Percentiles rank a stretch among this genome's conserved stretches.
Evolutionary conservation across 2,888 invertebrate species (phyloP).

Genomic region (Stratiomys singularior): DNA sequence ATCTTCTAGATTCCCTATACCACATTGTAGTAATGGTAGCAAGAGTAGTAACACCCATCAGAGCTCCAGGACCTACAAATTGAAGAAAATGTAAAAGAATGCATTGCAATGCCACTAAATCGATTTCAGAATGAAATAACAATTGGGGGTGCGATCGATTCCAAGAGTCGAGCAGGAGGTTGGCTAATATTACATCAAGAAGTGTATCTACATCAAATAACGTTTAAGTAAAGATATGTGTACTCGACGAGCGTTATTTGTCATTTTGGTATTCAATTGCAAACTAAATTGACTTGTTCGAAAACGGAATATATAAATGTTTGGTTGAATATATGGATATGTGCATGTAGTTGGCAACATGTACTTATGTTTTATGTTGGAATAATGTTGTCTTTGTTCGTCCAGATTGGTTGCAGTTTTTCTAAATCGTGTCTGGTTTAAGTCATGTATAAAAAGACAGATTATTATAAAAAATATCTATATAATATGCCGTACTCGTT

Average conservation of each 20-base stretch:
- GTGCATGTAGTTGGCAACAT: too few species aligned
- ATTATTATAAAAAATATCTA: too few species aligned
- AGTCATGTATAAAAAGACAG: too few species aligned
- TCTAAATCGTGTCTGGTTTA: too few species aligned
- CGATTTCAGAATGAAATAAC: slow-evolving; percentile 41
- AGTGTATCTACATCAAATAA: slow-evolving; percentile 34
- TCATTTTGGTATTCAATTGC: slow-evolving; percentile 35
- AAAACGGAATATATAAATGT: slow-evolving; percentile 17
- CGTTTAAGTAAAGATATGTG: slow-evolving; percentile 42
- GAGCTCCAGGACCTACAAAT: neutral
- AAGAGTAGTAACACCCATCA: neutral
- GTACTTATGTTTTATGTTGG: too few species aligned
- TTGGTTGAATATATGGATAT: slow-evolving; percentile 19
- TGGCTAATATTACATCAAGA: slow-evolving; percentile 39
- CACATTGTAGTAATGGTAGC: neutral
- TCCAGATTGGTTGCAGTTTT: too few species aligned
- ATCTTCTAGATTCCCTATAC: neutral
- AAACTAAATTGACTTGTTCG: slow-evolving; percentile 36
- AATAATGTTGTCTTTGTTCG: too few species aligned
- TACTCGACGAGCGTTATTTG: slow-evolving; percentile 38
- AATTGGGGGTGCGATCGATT: slow-evolving; percentile 34
- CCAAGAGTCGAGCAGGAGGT: slow-evolving; percentile 9
- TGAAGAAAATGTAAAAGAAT: slow-evolving; percentile 13
- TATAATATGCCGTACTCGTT: too few species aligned
- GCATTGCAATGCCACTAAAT: slow-evolving; percentile 40